A percentile compares a stretch with the other conserved stretches of the same genome.
These are phyloP conservation scores for Procambarus virginalis DNA, from an alignment of 1,140 invertebrate species.

Conservation along the genomic window DNA sequence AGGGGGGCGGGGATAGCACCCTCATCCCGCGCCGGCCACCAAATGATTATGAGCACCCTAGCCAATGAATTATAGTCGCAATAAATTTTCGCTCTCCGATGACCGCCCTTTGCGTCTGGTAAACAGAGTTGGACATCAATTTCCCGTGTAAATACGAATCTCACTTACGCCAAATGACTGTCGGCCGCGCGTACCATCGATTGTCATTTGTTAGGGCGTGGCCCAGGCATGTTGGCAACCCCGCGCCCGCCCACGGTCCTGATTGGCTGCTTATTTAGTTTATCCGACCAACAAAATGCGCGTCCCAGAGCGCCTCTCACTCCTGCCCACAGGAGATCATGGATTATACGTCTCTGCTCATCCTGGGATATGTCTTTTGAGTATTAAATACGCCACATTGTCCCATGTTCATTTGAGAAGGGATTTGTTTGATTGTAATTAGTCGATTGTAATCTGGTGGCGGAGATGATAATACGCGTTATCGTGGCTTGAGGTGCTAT, in stretches of 20 bases:
- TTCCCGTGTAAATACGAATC: constrained; percentile 50
- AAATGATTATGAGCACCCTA: constrained; percentile 44
- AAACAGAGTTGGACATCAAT: constrained; percentile 47
- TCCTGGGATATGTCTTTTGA: no score
- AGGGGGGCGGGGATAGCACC: not conserved
- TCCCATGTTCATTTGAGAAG: no score
- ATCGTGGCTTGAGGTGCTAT: no score
- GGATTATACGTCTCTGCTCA: no score
- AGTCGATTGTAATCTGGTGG: no score
- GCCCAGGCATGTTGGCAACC: constrained; percentile 31
- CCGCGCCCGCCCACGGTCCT: not conserved
- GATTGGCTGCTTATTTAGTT: constrained; percentile 28
- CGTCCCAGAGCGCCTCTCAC: no score
- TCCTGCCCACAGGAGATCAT: no score
- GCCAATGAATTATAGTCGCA: constrained; percentile 44
- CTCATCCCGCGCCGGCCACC: not conserved
- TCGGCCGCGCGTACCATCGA: constrained; percentile 32
- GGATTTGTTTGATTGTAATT: no score
- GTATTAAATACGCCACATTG: no score
- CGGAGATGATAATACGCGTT: no score
- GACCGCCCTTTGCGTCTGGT: constrained; percentile 35
- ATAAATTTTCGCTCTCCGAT: constrained; percentile 40
- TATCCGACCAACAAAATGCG: constrained; percentile 2
- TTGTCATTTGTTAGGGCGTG: constrained; percentile 51
- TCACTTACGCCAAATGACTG: constrained; percentile 52